phyloP scores from a whole-genome alignment of 2,797 vertebrate genomes.

The Adrianichthys oophorus region DNA sequence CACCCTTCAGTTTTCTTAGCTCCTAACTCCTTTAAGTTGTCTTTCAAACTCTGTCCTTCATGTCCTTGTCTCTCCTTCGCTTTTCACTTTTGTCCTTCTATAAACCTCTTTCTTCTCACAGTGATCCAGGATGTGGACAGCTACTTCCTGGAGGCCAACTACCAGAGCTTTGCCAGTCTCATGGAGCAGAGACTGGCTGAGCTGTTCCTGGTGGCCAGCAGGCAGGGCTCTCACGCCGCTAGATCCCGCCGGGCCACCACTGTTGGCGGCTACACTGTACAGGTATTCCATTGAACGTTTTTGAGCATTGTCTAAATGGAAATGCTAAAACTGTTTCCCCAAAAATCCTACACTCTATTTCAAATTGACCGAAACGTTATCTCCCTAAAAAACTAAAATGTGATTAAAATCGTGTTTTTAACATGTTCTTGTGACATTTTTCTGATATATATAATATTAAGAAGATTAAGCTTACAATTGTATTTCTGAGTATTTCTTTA shows the following conservation, averaged over 20 bases:
- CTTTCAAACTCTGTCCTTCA: not conserved
- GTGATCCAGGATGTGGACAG: conserved; percentile 95
- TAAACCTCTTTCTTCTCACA: conserved; percentile 51
- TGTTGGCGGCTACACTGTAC: conserved; percentile 90
- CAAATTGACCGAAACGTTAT: too few species aligned
- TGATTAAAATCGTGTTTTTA: too few species aligned
- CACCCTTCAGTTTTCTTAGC: not conserved
- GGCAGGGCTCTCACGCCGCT: conserved; percentile 74
- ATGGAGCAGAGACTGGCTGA: conserved; percentile 96
- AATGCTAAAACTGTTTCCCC: too few species aligned
- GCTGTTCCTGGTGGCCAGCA: conserved; percentile 90
- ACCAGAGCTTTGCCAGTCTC: conserved; percentile 93
- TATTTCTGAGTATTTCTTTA: too few species aligned
- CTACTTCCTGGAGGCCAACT: conserved; percentile 88
- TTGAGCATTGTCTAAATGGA: too few species aligned
- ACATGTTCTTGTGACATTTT: too few species aligned
- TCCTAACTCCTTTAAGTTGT: not conserved
- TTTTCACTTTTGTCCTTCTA: conserved; percentile 1
- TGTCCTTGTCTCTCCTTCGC: conserved; percentile 5
- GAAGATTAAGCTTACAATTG: too few species aligned
- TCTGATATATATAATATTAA: too few species aligned
- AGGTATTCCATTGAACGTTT: conserved; percentile 60
- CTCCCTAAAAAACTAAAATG: too few species aligned
- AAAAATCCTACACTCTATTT: too few species aligned
- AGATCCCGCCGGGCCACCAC: conserved; percentile 87